These are phyloP conservation scores for Medauroidea extradentata DNA, from an alignment of 1,140 invertebrate genomes.

Conservation along the genomic window DNA sequence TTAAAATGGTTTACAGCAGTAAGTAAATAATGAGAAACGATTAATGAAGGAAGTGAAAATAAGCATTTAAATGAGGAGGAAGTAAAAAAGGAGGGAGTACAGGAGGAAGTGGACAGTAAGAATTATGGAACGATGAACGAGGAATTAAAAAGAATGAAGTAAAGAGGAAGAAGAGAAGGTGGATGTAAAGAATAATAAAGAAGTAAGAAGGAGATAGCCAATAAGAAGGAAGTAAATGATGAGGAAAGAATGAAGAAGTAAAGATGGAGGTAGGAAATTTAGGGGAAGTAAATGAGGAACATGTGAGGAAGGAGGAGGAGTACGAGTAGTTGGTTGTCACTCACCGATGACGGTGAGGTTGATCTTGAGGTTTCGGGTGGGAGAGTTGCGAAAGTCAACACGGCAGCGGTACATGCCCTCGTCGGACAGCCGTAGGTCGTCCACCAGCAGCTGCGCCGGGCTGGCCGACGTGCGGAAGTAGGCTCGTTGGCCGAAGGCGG, in stretches of 20 bases:
- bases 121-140: too few relatives aligned
- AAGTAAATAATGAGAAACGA: too few relatives aligned
- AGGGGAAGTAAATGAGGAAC: not conserved
- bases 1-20: too few relatives aligned
- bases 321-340: conserved; percentile 38
- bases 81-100: too few relatives aligned
- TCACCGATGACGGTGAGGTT: conserved; percentile 84
- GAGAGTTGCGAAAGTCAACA: conserved; percentile 83
- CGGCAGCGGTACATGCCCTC: conserved; percentile 81
- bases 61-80: too few relatives aligned
- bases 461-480: conserved; percentile 64
- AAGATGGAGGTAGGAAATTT: not conserved
- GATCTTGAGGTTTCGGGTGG: conserved; percentile 77
- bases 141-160: not conserved
- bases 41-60: too few relatives aligned
- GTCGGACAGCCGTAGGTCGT: conserved; percentile 65
- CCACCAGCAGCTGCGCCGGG: conserved; percentile 66
- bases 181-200: not conserved
- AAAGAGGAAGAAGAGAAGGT: not conserved
- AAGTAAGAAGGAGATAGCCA: too few relatives aligned
- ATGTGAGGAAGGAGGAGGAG: not conserved
- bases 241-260: not conserved
- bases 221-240: not conserved
- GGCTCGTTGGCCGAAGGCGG: conserved; percentile 71
- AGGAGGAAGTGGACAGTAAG: too few relatives aligned